Evolutionary conservation across 2,113 vertebrate species (phyloP).

Genomic region (Corvus cornix): DNA sequence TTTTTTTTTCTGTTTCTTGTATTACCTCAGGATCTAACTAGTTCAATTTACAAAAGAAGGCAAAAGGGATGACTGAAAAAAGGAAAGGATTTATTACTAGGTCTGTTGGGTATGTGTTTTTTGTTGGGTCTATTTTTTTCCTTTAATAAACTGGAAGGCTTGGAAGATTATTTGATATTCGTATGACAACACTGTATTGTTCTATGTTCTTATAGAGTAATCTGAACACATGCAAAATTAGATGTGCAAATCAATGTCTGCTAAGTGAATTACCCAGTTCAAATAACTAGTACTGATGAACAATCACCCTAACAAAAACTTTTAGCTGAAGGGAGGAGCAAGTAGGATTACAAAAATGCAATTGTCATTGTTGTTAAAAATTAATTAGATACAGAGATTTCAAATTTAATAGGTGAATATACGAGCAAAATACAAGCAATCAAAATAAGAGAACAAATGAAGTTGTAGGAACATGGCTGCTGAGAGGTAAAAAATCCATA

Average conservation of each 20-base stretch:
- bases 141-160: neutral
- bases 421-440: neutral
- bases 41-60: neutral
- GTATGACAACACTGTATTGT: neutral
- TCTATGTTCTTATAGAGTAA: neutral
- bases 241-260: neutral
- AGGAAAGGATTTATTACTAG: neutral
- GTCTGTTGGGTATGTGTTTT: neutral
- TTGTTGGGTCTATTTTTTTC: neutral
- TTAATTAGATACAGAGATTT: neutral
- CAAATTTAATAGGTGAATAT: neutral
- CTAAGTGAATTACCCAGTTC: neutral
- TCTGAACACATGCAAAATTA: neutral
- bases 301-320: neutral
- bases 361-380: neutral
- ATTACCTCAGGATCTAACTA: neutral
- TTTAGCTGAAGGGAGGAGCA: neutral
- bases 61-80: neutral
- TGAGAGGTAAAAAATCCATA: neutral
- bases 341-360: neutral
- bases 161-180: neutral
- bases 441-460: neutral
- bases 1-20: rapidly evolving
- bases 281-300: neutral
- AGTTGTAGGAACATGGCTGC: neutral